Percentiles rank a stretch among this genome's conserved stretches.
phyloP scores from a whole-genome alignment of 1,140 invertebrate species.

The Scylla paramamosain region DNA sequence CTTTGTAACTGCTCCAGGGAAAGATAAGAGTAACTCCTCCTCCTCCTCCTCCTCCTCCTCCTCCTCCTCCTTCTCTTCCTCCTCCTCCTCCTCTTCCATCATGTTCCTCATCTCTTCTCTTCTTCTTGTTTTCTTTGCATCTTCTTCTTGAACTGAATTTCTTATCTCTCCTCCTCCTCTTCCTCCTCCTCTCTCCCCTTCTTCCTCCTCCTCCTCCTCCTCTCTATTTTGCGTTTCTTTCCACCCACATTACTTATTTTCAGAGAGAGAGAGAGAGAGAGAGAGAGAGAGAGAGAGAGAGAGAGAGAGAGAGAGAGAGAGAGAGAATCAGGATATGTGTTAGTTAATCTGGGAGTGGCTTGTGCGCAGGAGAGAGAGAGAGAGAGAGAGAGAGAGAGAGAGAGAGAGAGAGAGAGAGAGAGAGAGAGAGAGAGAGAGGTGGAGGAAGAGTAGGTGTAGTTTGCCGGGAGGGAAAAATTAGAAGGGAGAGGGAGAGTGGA shows the following conservation, averaged over 20 bases:
- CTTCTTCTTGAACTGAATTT: no score
- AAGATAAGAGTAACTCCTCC: neutral
- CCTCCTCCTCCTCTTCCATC: no score
- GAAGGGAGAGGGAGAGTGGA: neutral
- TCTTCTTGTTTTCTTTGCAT: no score
- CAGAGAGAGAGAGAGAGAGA: neutral
- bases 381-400: neutral
- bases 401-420: constrained; percentile 2
- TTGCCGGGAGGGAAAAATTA: neutral
- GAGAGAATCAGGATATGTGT: neutral
- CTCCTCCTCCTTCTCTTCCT: no score
- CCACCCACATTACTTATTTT: neutral
- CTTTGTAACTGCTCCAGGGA: neutral
- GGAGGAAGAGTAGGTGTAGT: neutral
- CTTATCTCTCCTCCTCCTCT: neutral
- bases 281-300: constrained; percentile 9
- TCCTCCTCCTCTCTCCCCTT: neutral
- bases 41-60: no score
- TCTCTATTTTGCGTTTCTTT: no score
- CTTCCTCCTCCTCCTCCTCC: neutral
- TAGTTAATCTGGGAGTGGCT: neutral
- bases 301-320: neutral
- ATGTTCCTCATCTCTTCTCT: no score
- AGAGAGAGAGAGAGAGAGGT: neutral
- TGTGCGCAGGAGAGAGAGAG: constrained; percentile 4